A percentile compares a stretch with the other conserved stretches of the same genome.
phyloP scores from a whole-genome alignment of 1,140 invertebrate species.

The Steinernema feltiae region DNA sequence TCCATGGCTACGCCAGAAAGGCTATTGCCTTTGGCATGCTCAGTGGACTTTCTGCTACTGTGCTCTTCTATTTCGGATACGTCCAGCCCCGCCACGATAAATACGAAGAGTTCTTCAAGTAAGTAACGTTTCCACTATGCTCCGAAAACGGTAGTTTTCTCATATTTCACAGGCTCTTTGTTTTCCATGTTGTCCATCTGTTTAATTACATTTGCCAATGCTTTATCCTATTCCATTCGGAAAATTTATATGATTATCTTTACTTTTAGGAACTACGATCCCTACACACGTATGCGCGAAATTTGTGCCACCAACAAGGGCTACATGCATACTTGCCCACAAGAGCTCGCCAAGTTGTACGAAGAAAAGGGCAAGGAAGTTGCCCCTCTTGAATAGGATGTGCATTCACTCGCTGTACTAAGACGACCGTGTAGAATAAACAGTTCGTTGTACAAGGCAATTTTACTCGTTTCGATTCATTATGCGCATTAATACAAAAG shows the following conservation, averaged over 20 bases:
- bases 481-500: not conserved
- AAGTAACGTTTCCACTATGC: no score
- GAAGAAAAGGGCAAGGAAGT: slow-evolving; percentile 49
- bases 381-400: slow-evolving; percentile 22
- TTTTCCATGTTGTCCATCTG: no score
- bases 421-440: slow-evolving; percentile 4
- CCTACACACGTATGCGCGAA: slow-evolving; percentile 48
- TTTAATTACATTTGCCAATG: not conserved
- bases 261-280: slow-evolving; percentile 52
- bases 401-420: not conserved
- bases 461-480: slow-evolving; percentile 2
- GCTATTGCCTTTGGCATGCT: slow-evolving; percentile 36
- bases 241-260: no score
- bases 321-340: slow-evolving; percentile 50
- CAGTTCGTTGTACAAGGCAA: not conserved
- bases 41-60: slow-evolving; percentile 26
- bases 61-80: slow-evolving; percentile 40
- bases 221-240: slow-evolving; percentile 11
- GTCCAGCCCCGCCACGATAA: slow-evolving; percentile 43
- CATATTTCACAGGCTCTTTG: no score
- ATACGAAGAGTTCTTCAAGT: slow-evolving; percentile 48
- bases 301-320: slow-evolving; percentile 48
- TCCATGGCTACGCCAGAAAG: slow-evolving; percentile 19
- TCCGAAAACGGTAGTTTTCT: no score
- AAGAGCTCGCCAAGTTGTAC: slow-evolving; percentile 43